Percentiles rank a stretch among this genome's conserved stretches.
phyloP scores from a whole-genome alignment of 2,888 invertebrate genomes.

The Volucella bombylans region DNA sequence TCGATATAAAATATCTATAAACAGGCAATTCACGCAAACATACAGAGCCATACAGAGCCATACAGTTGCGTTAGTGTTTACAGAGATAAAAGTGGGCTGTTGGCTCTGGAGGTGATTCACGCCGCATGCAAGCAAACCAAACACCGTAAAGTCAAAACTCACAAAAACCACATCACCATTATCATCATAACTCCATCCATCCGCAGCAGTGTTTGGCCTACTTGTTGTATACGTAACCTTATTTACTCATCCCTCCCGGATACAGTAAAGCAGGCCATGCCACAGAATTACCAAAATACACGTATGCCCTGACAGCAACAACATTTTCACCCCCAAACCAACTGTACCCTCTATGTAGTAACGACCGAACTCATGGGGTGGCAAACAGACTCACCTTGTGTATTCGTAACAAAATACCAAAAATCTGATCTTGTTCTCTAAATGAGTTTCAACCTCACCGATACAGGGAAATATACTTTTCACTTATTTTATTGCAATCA shows the following conservation, averaged over 20 bases:
- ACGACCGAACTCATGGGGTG: not conserved
- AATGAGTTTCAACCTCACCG: slow-evolving; percentile 51
- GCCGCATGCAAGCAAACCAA: slow-evolving; percentile 5
- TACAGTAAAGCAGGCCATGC: no score
- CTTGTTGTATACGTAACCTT: slow-evolving; percentile 61
- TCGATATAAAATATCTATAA: not conserved
- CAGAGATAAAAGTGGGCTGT: not conserved
- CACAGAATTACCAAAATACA: slow-evolving; percentile 5
- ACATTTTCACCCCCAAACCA: no score
- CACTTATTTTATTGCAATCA: slow-evolving; percentile 55
- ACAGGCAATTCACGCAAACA: not conserved
- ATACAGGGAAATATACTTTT: not conserved
- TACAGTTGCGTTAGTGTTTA: not conserved
- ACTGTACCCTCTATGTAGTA: no score
- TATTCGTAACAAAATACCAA: slow-evolving; percentile 35
- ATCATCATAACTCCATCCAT: slow-evolving; percentile 48
- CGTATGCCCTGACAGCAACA: not conserved
- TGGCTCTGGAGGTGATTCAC: not conserved
- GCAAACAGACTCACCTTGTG: slow-evolving; percentile 21
- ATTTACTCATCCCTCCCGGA: not conserved
- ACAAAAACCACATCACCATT: slow-evolving; percentile 48
- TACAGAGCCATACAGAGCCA: not conserved
- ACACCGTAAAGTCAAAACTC: slow-evolving; percentile 37
- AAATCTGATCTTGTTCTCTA: slow-evolving; percentile 58
- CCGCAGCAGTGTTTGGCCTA: slow-evolving; percentile 24